Evolutionary conservation across 2,888 invertebrate species (phyloP).

Genomic region (Anthophora plumipes): DNA sequence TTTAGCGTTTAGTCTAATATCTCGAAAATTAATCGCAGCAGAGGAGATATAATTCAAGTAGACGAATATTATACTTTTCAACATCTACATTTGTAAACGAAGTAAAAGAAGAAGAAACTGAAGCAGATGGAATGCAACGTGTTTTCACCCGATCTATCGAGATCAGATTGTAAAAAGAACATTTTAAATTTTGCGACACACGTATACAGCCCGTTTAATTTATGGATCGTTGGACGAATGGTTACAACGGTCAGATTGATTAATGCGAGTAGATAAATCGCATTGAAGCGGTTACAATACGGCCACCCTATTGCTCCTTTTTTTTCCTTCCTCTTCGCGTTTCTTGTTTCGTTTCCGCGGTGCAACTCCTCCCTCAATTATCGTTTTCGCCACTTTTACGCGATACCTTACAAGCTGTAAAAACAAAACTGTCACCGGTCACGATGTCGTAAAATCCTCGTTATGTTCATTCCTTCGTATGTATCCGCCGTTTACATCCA

Average conservation of each 20-base stretch:
- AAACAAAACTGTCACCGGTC: conserved; percentile 37
- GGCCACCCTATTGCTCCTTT: not conserved
- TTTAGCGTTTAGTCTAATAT: too few relatives aligned
- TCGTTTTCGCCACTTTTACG: conserved; percentile 35
- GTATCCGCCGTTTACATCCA: conserved; percentile 24
- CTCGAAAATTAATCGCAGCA: too few relatives aligned
- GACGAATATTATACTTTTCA: too few relatives aligned
- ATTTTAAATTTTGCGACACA: not conserved
- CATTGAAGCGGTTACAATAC: conserved; percentile 27
- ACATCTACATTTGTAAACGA: too few relatives aligned
- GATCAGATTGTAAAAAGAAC: not conserved
- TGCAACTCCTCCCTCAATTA: not conserved
- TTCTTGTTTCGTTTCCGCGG: not conserved
- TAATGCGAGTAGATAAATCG: conserved; percentile 55
- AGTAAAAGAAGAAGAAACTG: too few relatives aligned
- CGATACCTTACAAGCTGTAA: conserved; percentile 54
- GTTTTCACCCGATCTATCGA: not conserved
- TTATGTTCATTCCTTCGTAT: conserved; percentile 38
- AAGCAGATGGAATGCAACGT: too few relatives aligned
- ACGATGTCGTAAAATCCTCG: conserved; percentile 32
- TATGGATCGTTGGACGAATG: conserved; percentile 64
- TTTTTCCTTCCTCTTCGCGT: not conserved
- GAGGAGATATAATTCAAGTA: too few relatives aligned
- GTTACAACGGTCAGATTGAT: conserved; percentile 63
- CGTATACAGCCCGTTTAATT: conserved; percentile 10